These are phyloP conservation scores for Sarotherodon lohbergeri DNA, from an alignment of 2,113 vertebrate genomes.

Conservation along the genomic window DNA sequence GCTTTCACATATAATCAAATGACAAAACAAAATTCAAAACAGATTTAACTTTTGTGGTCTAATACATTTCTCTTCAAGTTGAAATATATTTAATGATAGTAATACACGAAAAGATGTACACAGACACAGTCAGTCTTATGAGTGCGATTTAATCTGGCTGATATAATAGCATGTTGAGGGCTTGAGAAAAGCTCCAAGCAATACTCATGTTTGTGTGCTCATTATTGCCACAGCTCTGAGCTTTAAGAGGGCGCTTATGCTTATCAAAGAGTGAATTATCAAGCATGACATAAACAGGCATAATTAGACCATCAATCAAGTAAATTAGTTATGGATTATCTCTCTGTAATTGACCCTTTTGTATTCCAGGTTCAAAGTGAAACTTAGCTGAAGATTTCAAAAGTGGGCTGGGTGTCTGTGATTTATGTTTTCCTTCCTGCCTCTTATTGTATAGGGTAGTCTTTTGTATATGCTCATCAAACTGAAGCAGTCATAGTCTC, in stretches of 20 bases:
- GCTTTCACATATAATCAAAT: neutral
- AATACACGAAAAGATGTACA: neutral
- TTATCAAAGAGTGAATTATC: constrained; percentile 68
- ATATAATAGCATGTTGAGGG: neutral
- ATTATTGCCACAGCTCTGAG: constrained; percentile 33
- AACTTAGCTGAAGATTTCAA: constrained; percentile 34
- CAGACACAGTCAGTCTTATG: neutral
- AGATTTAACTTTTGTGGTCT: neutral
- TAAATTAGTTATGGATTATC: constrained; percentile 72
- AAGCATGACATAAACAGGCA: constrained; percentile 66
- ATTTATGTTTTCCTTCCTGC: constrained; percentile 22
- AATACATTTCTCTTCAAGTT: neutral
- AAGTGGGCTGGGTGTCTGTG: constrained; percentile 12
- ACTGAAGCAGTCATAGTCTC: neutral
- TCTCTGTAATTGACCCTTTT: constrained; percentile 66
- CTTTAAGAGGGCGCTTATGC: constrained; percentile 47
- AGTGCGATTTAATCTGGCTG: neutral
- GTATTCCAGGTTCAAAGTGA: constrained; percentile 48
- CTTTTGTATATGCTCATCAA: constrained; percentile 8
- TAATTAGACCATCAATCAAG: constrained; percentile 71
- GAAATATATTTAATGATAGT: neutral
- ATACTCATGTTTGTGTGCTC: constrained; percentile 23
- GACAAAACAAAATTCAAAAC: neutral
- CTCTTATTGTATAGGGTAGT: neutral
- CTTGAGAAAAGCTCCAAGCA: constrained; percentile 20